phyloP scores from a whole-genome alignment of 2,888 invertebrate species.

The Camptogramma bilineatum region DNA sequence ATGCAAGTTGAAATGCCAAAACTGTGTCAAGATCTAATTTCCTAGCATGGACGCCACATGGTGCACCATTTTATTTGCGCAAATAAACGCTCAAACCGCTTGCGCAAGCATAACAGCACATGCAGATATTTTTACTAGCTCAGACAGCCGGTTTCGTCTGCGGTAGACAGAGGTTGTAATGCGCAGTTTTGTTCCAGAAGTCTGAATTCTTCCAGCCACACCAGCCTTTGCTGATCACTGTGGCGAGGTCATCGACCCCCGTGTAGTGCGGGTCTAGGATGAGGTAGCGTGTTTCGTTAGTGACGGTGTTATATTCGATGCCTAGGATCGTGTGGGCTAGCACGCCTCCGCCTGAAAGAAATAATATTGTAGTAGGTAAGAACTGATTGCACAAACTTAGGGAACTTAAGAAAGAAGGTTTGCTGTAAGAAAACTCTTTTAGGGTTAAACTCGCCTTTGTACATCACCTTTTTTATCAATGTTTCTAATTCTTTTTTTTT shows the following conservation, averaged over 20 bases:
- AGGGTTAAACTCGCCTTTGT: too few species aligned
- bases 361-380: background rate
- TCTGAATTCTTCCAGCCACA: constrained; percentile 98
- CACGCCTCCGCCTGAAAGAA: constrained; percentile 93
- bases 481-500: too few species aligned
- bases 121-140: constrained; percentile 8
- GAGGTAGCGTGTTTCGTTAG: constrained; percentile 94
- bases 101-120: background rate
- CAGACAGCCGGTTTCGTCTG: constrained; percentile 79
- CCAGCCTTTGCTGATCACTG: constrained; percentile 94
- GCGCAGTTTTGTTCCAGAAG: constrained; percentile 98
- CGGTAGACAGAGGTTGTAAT: constrained; percentile 98
- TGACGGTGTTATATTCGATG: constrained; percentile 92
- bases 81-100: background rate
- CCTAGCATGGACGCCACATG: too few species aligned
- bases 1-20: too few species aligned
- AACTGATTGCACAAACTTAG: too few species aligned
- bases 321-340: constrained; percentile 99
- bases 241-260: constrained; percentile 92
- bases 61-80: too few species aligned
- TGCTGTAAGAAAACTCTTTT: too few species aligned
- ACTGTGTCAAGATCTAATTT: too few species aligned
- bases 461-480: too few species aligned
- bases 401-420: too few species aligned
- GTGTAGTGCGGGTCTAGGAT: constrained; percentile 99